A percentile compares a stretch with the other conserved stretches of the same genome.
phyloP scores from a whole-genome alignment of 2,888 invertebrate species.

The Helobdella robusta region DNA sequence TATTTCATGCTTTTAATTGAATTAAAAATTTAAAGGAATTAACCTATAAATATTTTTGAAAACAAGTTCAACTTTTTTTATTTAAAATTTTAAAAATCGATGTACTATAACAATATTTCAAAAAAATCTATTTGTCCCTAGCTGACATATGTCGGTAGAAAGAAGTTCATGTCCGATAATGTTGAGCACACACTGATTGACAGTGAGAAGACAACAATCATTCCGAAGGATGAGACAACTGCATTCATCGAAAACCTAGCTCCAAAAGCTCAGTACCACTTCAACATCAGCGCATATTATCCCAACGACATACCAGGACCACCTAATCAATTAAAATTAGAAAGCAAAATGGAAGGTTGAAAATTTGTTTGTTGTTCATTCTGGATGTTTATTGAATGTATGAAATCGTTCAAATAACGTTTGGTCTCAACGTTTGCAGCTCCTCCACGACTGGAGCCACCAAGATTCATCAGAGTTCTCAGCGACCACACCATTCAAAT shows the following conservation, averaged over 20 bases:
- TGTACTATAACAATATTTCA: neutral
- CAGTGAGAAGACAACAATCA: constrained; percentile 29
- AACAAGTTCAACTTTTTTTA: neutral
- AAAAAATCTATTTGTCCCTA: constrained; percentile 27
- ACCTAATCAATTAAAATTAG: constrained; percentile 37
- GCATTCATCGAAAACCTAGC: constrained; percentile 40
- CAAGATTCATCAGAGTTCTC: constrained; percentile 19
- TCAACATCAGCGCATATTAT: constrained; percentile 45
- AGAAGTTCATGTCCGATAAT: constrained; percentile 38
- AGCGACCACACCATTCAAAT: constrained; percentile 35
- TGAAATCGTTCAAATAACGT: neutral
- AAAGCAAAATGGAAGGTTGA: constrained; percentile 38
- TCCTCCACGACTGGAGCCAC: constrained; percentile 31
- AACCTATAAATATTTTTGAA: neutral
- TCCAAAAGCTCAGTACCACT: constrained; percentile 44
- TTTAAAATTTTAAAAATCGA: neutral
- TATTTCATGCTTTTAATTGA: no score
- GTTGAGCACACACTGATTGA: constrained; percentile 35
- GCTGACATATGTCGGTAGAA: constrained; percentile 42
- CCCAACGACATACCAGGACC: constrained; percentile 39
- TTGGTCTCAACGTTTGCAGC: constrained; percentile 26
- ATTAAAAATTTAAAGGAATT: no score
- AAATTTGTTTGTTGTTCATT: no score
- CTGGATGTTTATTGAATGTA: neutral
- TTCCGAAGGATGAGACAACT: constrained; percentile 38